Conservation (phyloP, 2,888 invertebrate genomes). For the Cephus spinipes region DNA sequence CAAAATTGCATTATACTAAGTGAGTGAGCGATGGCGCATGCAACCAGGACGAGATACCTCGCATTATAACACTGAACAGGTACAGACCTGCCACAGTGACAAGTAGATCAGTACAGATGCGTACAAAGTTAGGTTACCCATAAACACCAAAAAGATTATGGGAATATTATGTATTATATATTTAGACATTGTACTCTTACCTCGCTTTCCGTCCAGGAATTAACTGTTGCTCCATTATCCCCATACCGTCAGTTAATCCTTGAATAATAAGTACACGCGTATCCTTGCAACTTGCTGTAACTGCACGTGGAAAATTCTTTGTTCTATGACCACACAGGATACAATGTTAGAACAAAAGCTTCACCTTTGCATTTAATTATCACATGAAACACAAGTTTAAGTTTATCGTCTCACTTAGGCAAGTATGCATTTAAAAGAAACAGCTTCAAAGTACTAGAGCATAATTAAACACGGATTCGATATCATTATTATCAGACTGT, state of each 20-base stretch:
- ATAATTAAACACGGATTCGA: background rate
- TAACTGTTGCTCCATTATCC: background rate
- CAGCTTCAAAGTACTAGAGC: background rate
- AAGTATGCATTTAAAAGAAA: background rate
- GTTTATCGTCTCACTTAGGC: background rate
- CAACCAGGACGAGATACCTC: background rate
- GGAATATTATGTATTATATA: background rate
- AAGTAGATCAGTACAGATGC: background rate
- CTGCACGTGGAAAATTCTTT: background rate
- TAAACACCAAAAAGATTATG: background rate
- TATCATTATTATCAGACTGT: background rate
- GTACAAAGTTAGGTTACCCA: background rate
- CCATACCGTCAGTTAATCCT: background rate
- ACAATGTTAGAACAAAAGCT: background rate
- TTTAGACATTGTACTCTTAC: background rate
- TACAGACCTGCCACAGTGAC: background rate
- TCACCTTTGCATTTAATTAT: background rate
- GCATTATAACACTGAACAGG: background rate
- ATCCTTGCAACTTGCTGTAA: background rate
- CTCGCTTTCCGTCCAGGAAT: background rate
- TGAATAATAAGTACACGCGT: background rate
- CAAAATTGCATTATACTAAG: background rate
- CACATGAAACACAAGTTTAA: background rate
- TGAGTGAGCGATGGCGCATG: background rate
- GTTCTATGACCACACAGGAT: background rate